phyloP scores from a whole-genome alignment of 2,797 vertebrate genomes.

The Coendou prehensilis region DNA sequence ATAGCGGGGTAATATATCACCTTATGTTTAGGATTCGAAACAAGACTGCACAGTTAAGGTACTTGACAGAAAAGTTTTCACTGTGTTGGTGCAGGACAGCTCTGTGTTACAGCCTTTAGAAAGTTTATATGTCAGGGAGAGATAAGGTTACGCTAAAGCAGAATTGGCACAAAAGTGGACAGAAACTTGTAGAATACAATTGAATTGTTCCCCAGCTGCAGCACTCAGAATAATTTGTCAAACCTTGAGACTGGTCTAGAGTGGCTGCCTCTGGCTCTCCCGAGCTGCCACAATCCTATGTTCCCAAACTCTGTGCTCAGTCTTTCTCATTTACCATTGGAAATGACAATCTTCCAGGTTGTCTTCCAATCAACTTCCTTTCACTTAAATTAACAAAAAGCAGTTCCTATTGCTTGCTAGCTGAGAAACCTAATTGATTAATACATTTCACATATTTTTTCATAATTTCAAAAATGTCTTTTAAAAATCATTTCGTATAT shows the following conservation, averaged over 20 bases:
- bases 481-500: not conserved
- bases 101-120: not conserved
- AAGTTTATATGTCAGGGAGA: not conserved
- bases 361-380: not conserved
- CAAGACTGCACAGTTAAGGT: not conserved
- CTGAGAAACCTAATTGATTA: not conserved
- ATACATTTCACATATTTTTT: not conserved
- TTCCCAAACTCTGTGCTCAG: not conserved
- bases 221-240: not conserved
- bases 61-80: not conserved
- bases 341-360: not conserved
- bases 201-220: not conserved
- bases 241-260: not conserved
- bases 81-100: not conserved
- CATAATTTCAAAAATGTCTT: not conserved
- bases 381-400: not conserved
- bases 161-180: not conserved
- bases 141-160: not conserved
- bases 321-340: not conserved
- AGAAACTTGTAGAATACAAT: not conserved
- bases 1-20: not conserved
- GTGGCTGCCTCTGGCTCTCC: not conserved
- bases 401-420: not conserved
- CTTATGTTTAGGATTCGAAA: not conserved
- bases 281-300: not conserved